Evolutionary conservation across 2,113 vertebrate genomes (phyloP).

Genomic region (Rhizomys pruinosus): DNA sequence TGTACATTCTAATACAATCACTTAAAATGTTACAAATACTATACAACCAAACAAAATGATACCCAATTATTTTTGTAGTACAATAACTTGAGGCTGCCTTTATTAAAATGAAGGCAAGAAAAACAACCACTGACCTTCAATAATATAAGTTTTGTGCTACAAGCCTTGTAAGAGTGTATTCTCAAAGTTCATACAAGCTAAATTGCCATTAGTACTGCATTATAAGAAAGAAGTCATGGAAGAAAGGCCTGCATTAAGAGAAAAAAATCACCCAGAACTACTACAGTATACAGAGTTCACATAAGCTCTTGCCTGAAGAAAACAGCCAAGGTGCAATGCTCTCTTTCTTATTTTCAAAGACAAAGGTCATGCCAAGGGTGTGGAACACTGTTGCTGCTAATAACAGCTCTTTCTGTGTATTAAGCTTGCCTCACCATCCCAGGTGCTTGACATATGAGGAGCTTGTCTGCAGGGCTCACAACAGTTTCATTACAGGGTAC

Average conservation of each 20-base stretch:
- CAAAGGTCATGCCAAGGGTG: slow-evolving; percentile 62
- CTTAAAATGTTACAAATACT: slow-evolving; percentile 41
- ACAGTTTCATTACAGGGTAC: slow-evolving; percentile 59
- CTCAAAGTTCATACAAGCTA: slow-evolving; percentile 62
- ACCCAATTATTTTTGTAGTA: slow-evolving; percentile 27
- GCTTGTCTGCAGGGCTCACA: neutral
- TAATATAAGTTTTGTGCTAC: slow-evolving; percentile 60
- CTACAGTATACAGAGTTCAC: slow-evolving; percentile 18
- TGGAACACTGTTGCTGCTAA: slow-evolving; percentile 64
- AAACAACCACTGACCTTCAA: slow-evolving; percentile 70
- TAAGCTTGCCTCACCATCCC: slow-evolving; percentile 50
- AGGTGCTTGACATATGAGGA: slow-evolving; percentile 65
- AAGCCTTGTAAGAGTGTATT: slow-evolving; percentile 43
- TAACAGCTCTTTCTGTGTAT: slow-evolving; percentile 61
- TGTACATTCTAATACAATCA: neutral
- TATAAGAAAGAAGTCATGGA: slow-evolving; percentile 54
- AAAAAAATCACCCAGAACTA: slow-evolving; percentile 65
- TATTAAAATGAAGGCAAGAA: slow-evolving; percentile 56
- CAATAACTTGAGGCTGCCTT: slow-evolving; percentile 72
- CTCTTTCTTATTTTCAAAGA: slow-evolving; percentile 45
- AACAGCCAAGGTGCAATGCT: neutral
- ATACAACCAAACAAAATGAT: slow-evolving; percentile 50
- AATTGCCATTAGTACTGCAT: slow-evolving; percentile 61
- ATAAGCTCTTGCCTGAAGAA: slow-evolving; percentile 34
- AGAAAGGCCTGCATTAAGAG: slow-evolving; percentile 54